These are phyloP conservation scores for Troides aeacus DNA, from an alignment of 2,888 invertebrate species.

Conservation along the genomic window DNA sequence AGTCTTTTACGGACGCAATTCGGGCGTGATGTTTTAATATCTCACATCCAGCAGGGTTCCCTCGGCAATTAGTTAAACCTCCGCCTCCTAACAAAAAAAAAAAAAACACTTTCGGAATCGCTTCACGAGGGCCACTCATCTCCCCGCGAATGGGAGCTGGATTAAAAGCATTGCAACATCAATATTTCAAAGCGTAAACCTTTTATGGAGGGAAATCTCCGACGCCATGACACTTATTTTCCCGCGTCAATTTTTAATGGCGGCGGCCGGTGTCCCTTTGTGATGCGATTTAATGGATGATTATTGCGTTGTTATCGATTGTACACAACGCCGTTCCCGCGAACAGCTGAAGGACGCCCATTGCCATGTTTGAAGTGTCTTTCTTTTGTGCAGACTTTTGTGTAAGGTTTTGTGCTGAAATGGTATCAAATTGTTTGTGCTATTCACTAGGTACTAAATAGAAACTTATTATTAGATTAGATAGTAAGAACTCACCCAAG, in stretches of 20 bases:
- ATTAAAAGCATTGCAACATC: conserved; percentile 43
- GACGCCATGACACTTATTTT: conserved; percentile 68
- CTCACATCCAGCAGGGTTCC: conserved; percentile 13
- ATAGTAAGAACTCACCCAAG: conserved; percentile 89
- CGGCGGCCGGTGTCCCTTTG: conserved; percentile 67
- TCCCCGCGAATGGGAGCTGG: conserved; percentile 43
- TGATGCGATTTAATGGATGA: conserved; percentile 14
- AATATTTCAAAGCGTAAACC: conserved; percentile 54
- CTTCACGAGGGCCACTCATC: conserved; percentile 40
- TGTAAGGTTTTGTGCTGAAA: too few species aligned
- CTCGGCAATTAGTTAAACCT: conserved; percentile 19
- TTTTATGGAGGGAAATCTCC: conserved; percentile 57
- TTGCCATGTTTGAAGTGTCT: too few species aligned
- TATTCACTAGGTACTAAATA: too few species aligned
- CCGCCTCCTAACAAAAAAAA: conserved; percentile 20
- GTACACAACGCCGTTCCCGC: too few species aligned
- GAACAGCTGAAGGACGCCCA: too few species aligned
- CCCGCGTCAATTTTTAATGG: conserved; percentile 67
- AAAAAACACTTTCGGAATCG: conserved; percentile 36
- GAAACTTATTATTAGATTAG: background rate
- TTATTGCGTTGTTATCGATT: conserved; percentile 16
- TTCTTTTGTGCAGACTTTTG: too few species aligned
- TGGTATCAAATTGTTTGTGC: too few species aligned
- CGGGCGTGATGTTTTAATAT: conserved; percentile 14
- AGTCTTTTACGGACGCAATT: background rate